Evolutionary conservation across 64 coral and sea anemone genomes (phyloP).

Genomic region (Astreopora myriophthalma): DNA sequence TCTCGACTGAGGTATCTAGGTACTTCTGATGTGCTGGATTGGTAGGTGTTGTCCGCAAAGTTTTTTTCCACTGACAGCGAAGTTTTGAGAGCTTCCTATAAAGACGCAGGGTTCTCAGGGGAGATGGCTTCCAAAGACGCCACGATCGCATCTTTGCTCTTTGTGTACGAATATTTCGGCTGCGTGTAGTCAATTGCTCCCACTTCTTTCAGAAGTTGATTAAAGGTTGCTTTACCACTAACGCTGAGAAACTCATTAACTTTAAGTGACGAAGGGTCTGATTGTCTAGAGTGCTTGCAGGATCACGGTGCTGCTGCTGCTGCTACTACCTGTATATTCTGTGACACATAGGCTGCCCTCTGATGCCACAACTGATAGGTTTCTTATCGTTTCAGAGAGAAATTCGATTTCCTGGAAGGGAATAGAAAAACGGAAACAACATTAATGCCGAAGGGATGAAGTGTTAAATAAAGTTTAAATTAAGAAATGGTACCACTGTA

Average conservation of each 20-base stretch:
- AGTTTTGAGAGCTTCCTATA: slow-evolving; percentile 12
- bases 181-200: slow-evolving; percentile 10
- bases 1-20: not conserved
- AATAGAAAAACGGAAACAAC: not conserved
- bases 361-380: not conserved
- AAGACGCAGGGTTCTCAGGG: not conserved
- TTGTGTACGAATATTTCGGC: too few relatives aligned
- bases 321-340: not conserved
- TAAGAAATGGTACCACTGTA: not conserved
- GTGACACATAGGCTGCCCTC: not conserved
- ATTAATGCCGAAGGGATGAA: not conserved
- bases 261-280: not conserved
- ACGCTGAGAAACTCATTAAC: slow-evolving; percentile 23
- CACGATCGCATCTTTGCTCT: slow-evolving; percentile 43
- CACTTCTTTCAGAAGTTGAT: not conserved
- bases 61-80: not conserved
- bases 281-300: not conserved
- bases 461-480: not conserved
- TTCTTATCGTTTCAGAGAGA: not conserved
- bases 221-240: slow-evolving; percentile 11
- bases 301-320: not conserved
- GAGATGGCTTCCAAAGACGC: slow-evolving; percentile 9
- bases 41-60: not conserved
- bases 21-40: not conserved
- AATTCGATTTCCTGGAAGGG: not conserved